A percentile compares a stretch with the other conserved stretches of the same genome.
phyloP scores from a whole-genome alignment of 2,113 vertebrate genomes.

The Dendrocopos noguchii region DNA sequence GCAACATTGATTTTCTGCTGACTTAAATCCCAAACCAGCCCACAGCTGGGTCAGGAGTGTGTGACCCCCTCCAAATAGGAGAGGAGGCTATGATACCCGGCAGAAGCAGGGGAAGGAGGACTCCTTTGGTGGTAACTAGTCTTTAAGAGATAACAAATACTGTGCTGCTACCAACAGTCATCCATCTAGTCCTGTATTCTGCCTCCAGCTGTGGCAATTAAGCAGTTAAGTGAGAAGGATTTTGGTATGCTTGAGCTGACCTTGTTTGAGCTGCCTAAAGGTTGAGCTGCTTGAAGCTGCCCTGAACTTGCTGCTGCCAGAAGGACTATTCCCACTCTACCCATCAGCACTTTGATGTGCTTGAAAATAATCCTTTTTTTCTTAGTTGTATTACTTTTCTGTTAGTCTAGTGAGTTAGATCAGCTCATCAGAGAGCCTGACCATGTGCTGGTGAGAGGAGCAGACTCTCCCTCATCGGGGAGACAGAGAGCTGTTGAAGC shows the following conservation, averaged over 20 bases:
- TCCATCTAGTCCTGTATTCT: background rate
- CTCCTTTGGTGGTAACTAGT: background rate
- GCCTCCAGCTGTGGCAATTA: background rate
- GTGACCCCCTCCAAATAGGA: background rate
- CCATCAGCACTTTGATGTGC: background rate
- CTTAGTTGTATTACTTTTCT: background rate
- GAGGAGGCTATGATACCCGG: background rate
- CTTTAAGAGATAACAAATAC: background rate
- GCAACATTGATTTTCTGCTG: background rate
- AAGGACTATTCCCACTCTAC: background rate
- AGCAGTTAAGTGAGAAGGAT: background rate
- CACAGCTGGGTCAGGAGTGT: background rate
- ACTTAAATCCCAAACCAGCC: background rate
- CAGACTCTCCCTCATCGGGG: background rate
- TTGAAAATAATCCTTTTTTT: background rate
- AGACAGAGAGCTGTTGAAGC: background rate
- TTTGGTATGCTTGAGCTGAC: background rate
- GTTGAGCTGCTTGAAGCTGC: too few species aligned
- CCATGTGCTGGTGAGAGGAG: background rate
- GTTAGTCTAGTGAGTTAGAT: background rate
- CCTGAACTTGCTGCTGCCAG: background rate
- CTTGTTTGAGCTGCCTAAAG: background rate
- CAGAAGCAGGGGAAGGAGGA: background rate
- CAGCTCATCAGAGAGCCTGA: background rate
- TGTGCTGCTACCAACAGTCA: background rate